Evolutionary conservation across 2,113 vertebrate species (phyloP), one percentile per base, ranked within the genome.

Genomic region (Paraplagusia blochii): DNA sequence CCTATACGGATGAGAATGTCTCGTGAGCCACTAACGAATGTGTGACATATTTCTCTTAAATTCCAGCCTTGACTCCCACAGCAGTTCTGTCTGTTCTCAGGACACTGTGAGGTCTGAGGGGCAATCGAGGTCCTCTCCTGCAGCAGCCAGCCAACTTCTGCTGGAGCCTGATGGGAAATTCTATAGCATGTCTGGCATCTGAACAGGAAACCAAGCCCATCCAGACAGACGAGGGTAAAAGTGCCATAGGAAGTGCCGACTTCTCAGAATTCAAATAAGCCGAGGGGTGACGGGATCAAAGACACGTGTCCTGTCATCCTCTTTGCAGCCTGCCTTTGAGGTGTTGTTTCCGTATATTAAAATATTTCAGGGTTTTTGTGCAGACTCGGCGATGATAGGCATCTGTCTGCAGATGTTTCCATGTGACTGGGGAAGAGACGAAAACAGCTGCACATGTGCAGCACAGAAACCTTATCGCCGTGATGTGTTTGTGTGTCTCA

Each of bases 201-300:
- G 54, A 53, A 75, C 77, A 79, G 81, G 79, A 85, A 82, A 63
- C 82, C 76, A 69, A 80, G 8, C 78, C 76, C 63, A 50, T 58
- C 9, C 43, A 58, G 55, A 61, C 54, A 75, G 66, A 65, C 49
- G 19, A 58, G 17, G 53, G 45, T 10, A 17, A 60, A 42, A 74
- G 62, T 67, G 48, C 54, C 57, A 61, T 58, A 63, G 54, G 44
- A 57, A 47, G 52, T 13, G 33, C 14, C 36, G 51, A 15, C 19
- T 29, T 11, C 16, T 60, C 44, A 59, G 38, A 59, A 52, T 47
- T 39, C 7, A 63, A 58, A 63, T 18, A 49, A 34, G 9, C 53
- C 22, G 44, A 43, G 10, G 16, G 40, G 43, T 35, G 12, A 29
- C 0, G 15, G 42, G 42, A 2, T 5, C 10, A 19, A 12, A 51